Evolutionary conservation across 2,113 vertebrate species (phyloP), one percentile per base, ranked within the genome.

Genomic region (Rostratula benghalensis): DNA sequence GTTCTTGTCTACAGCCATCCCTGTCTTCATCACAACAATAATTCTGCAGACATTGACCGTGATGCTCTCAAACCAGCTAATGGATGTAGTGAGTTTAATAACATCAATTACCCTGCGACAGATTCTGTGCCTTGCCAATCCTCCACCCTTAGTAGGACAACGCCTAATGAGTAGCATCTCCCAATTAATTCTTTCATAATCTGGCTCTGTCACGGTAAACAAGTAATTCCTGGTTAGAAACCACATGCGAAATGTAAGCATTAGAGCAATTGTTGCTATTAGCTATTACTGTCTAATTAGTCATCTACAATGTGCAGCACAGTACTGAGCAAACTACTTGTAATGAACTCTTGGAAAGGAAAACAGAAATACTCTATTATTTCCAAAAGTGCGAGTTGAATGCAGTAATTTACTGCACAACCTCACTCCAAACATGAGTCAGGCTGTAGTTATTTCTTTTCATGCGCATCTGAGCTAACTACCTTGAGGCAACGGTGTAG

Each of bases 371-470:
- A 71, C 17, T 71, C 30, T 39, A 18, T 41, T 85, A 28, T 56
- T 88, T 96, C 79, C 21, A 25, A 61, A 78, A 73, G 10, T 48
- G 25, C 85, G 35, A 51, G 13, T 63, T 82, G 70, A 89, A 56
- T 84, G 64, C 69, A 96, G 68, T 90, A 75, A 96, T 98, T 98
- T 97, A 95, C 88, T 95, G 78, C 65, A 77, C 23, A 75, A 3
- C n/a, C 78, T 69, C 93, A 81, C 88, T 86, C 96, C 95, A 93
- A 89, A 91, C 64, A n/a, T 90, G 95, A 97, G 94, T 97, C 92
- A 75, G 89, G 89, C 86, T 83, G 27, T 90, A 95, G 96, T 94
- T 92, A 83, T 94, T 89, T 97, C 56, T 83, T 92, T 61, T 98
- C 96, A 96, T 95, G 67, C 91, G 81, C 74, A 69, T 84, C 73